Percentiles rank a stretch among this genome's conserved stretches.
Conservation (phyloP, 2,113 vertebrate genomes). For the Actenoides hombroni region DNA sequence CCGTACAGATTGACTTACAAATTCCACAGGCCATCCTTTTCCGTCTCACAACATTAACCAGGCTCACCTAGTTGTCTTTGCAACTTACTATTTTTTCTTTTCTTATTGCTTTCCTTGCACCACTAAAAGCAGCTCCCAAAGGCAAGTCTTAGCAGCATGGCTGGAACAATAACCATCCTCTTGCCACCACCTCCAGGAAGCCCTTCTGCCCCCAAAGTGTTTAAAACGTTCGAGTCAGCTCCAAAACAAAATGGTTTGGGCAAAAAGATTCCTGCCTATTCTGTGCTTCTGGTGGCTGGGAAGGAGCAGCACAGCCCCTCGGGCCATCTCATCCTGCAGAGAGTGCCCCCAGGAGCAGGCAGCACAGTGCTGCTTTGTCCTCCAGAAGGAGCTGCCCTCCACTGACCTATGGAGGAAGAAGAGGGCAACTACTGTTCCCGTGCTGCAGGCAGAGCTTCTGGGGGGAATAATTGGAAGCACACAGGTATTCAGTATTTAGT, state of each 20-base stretch:
- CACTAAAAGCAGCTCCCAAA: neutral
- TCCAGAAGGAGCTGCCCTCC: neutral
- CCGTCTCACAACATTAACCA: neutral
- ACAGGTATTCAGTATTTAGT: neutral
- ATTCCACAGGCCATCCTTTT: neutral
- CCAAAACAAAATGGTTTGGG: neutral
- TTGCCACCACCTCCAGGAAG: neutral
- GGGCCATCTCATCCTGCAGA: neutral
- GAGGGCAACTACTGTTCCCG: fast-evolving
- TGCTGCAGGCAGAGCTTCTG: neutral
- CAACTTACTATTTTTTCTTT: neutral
- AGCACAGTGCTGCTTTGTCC: neutral
- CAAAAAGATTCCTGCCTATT: neutral
- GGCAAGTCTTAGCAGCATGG: neutral
- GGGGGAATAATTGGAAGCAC: neutral
- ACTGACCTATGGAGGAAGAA: fast-evolving
- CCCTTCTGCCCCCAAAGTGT: neutral
- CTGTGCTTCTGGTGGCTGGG: neutral
- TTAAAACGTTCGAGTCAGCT: neutral
- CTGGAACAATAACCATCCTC: neutral
- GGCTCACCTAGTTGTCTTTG: neutral
- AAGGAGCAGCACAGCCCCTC: fast-evolving
- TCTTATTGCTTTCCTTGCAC: neutral
- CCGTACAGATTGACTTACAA: neutral
- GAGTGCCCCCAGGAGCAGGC: neutral